Evolutionary conservation across 2,113 vertebrate species (phyloP).

Genomic region (Passerina amoena): DNA sequence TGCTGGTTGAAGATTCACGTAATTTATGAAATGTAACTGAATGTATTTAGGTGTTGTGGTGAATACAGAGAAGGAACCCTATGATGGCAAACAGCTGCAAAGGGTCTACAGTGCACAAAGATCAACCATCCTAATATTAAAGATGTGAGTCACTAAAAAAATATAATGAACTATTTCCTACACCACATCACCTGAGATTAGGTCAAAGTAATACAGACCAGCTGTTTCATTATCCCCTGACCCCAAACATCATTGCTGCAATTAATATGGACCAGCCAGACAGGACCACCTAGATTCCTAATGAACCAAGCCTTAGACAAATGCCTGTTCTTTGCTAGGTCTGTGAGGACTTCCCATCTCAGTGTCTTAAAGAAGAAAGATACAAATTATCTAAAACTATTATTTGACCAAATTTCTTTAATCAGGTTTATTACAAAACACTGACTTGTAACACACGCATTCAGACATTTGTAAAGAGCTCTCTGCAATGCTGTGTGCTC

Average conservation of each 20-base stretch:
- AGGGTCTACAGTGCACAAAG: neutral
- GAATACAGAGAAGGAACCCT: neutral
- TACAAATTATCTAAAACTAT: neutral
- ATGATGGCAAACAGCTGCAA: slow-evolving; percentile 4
- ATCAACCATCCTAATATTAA: slow-evolving; percentile 3
- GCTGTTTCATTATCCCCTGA: slow-evolving; percentile 3
- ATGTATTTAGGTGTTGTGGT: neutral
- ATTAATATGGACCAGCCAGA: slow-evolving; percentile 4
- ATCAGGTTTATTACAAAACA: neutral
- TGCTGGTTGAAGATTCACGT: neutral
- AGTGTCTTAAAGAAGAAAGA: neutral
- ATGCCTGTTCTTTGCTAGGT: neutral
- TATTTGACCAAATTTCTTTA: neutral
- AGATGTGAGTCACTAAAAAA: neutral
- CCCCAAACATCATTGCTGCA: neutral
- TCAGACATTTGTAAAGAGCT: neutral
- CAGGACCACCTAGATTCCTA: slow-evolving; percentile 18
- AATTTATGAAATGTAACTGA: neutral
- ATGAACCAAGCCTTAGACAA: neutral
- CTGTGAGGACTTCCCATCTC: neutral
- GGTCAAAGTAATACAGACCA: neutral
- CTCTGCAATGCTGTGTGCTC: neutral
- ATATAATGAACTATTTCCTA: slow-evolving; percentile 42
- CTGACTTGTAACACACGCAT: neutral
- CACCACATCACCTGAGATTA: slow-evolving; percentile 29